phyloP scores from a whole-genome alignment of 2,113 vertebrate species.

The Sitta europaea region DNA sequence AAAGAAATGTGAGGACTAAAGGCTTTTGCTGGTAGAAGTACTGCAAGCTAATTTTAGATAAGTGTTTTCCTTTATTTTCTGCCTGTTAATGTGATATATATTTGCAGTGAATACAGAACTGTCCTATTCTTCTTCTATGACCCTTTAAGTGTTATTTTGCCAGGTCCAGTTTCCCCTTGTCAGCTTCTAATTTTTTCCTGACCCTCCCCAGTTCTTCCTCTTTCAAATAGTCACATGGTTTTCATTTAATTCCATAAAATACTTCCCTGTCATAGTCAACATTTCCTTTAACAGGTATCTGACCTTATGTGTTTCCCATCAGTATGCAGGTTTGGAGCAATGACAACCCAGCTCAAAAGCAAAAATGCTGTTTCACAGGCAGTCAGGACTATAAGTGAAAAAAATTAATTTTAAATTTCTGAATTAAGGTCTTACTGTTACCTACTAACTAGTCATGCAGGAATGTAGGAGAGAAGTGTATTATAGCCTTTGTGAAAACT shows the following conservation, averaged over 20 bases:
- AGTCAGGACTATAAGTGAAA: background rate
- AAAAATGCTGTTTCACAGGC: background rate
- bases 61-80: background rate
- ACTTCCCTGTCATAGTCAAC: background rate
- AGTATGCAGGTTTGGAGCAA: background rate
- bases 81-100: background rate
- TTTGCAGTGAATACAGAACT: background rate
- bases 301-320: background rate
- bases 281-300: background rate
- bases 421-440: background rate
- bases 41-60: background rate
- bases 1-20: background rate
- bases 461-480: background rate
- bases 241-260: background rate
- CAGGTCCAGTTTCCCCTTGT: background rate
- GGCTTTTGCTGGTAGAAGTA: background rate
- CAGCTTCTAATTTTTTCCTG: background rate
- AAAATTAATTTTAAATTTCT: background rate
- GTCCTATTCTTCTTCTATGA: background rate
- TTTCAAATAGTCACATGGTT: background rate
- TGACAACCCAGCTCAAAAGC: background rate
- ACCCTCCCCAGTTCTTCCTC: background rate
- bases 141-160: background rate
- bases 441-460: background rate
- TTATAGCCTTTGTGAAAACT: background rate